Percentiles rank a stretch among this genome's conserved stretches.
phyloP scores from a whole-genome alignment of 2,888 invertebrate genomes.

The Scotopteryx bipunctaria region DNA sequence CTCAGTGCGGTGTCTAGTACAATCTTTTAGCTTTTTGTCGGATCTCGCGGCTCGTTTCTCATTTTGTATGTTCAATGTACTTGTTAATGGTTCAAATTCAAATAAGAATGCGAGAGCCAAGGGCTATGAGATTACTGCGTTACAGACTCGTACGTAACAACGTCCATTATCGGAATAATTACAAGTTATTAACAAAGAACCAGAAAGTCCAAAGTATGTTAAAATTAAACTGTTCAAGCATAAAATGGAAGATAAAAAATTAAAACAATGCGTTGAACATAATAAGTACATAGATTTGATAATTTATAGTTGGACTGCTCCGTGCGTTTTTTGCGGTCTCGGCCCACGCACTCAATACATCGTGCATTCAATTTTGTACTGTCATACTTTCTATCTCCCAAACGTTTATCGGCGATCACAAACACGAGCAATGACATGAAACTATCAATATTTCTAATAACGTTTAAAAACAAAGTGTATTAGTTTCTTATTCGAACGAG shows the following conservation, averaged over 20 bases:
- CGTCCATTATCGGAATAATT: constrained; percentile 64
- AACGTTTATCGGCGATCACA: constrained; percentile 78
- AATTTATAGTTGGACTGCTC: constrained; percentile 52
- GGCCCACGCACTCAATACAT: constrained; percentile 60
- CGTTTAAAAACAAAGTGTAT: constrained; percentile 80
- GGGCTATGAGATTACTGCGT: constrained; percentile 73
- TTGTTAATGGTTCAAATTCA: constrained; percentile 62
- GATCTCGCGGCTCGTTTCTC: constrained; percentile 70
- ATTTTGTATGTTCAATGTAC: constrained; percentile 62
- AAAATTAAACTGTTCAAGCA: constrained; percentile 28
- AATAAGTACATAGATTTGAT: constrained; percentile 45
- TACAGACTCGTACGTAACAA: constrained; percentile 50
- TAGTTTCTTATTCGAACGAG: constrained; percentile 72
- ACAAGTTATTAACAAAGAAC: constrained; percentile 38
- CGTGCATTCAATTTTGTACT: constrained; percentile 70
- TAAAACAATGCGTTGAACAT: constrained; percentile 31
- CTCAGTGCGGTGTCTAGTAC: constrained; percentile 74
- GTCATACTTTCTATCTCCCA: constrained; percentile 76
- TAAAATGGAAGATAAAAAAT: constrained; percentile 38
- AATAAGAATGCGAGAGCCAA: constrained; percentile 70
- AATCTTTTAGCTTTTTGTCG: constrained; percentile 74
- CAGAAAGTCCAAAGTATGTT: constrained; percentile 32
- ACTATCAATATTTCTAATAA: constrained; percentile 84
- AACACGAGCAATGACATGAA: constrained; percentile 80
- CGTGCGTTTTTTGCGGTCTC: constrained; percentile 58